phyloP scores from a whole-genome alignment of 2,888 invertebrate genomes.

The Euphydryas editha region DNA sequence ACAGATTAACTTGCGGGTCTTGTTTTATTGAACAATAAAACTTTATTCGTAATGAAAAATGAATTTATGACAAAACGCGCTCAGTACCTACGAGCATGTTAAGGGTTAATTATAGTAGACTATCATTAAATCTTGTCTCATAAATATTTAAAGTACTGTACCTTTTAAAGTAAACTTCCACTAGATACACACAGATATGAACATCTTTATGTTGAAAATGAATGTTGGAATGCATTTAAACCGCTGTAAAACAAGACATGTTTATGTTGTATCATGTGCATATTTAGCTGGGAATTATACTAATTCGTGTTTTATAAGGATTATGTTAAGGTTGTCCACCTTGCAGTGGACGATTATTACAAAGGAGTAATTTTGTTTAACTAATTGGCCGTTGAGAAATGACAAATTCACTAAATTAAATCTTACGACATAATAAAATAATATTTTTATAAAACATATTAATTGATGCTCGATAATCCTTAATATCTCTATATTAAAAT shows the following conservation, averaged over 20 bases:
- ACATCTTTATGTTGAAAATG: conserved; percentile 20
- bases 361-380: not conserved
- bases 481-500: not conserved
- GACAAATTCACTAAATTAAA: too few relatives aligned
- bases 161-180: conserved; percentile 15
- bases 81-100: not conserved
- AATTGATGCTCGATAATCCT: not conserved
- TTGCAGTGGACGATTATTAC: not conserved
- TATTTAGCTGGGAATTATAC: conserved; percentile 11
- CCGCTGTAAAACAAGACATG: not conserved
- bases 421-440: too few relatives aligned
- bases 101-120: conserved; percentile 4
- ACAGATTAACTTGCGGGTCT: too few relatives aligned
- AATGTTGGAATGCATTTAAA: conserved; percentile 25
- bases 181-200: conserved; percentile 22
- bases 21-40: too few relatives aligned
- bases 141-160: conserved; percentile 14
- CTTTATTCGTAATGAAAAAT: too few relatives aligned
- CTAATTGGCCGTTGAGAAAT: not conserved
- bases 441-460: too few relatives aligned
- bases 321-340: not conserved
- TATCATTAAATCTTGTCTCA: conserved; percentile 1
- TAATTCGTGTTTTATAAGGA: conserved; percentile 5
- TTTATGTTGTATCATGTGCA: conserved; percentile 1
- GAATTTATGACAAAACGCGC: not conserved